phyloP scores from a whole-genome alignment of 2,113 vertebrate genomes.

The Nematolebias whitei region DNA sequence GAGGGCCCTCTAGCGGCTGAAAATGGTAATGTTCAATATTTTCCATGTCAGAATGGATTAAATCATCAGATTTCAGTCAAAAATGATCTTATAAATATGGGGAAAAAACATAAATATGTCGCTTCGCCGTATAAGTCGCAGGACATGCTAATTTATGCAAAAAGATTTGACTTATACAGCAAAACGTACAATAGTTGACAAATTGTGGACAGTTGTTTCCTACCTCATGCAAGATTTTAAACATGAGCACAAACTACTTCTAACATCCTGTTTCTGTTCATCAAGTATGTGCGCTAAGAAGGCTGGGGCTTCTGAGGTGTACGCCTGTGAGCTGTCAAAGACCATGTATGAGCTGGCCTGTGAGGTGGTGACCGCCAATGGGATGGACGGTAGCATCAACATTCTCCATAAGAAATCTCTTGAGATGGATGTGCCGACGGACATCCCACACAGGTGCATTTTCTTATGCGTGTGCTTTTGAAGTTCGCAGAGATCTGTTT shows the following conservation, averaged over 20 bases:
- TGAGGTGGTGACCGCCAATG: slow-evolving; percentile 90
- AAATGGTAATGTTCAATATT: too few species aligned
- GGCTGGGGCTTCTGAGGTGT: slow-evolving; percentile 88
- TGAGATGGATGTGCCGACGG: slow-evolving; percentile 90
- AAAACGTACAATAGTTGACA: too few species aligned
- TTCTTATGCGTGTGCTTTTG: not conserved
- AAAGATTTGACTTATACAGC: too few species aligned
- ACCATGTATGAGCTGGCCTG: slow-evolving; percentile 95
- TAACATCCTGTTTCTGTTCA: slow-evolving; percentile 31
- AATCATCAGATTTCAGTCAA: too few species aligned
- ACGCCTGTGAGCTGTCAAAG: slow-evolving; percentile 95
- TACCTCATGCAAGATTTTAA: not conserved
- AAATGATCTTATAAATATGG: too few species aligned
- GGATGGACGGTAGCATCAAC: slow-evolving; percentile 86
- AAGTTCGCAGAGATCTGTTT: not conserved
- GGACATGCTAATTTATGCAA: too few species aligned
- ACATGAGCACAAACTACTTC: not conserved
- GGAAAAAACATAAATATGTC: too few species aligned
- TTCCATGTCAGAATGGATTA: too few species aligned
- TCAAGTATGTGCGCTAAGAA: slow-evolving; percentile 94
- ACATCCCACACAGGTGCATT: slow-evolving; percentile 89
- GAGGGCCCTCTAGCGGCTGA: too few species aligned
- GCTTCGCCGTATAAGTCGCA: too few species aligned
- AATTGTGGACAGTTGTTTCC: too few species aligned
- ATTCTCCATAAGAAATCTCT: slow-evolving; percentile 94